Conservation (phyloP, 1,140 invertebrate genomes). For the Andrena cerasifolii region DNA sequence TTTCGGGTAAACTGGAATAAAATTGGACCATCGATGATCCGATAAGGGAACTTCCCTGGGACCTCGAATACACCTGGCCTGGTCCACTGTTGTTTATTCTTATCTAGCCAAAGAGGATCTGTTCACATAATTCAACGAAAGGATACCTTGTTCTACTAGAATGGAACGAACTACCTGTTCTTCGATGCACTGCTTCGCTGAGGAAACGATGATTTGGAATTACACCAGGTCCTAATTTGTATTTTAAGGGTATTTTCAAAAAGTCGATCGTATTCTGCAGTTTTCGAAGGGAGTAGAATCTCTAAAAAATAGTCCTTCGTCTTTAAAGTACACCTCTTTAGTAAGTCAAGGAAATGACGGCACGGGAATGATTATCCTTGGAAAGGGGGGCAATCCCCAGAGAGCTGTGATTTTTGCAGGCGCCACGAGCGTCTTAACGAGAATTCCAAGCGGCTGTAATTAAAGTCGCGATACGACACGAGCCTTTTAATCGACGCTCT, state of each 20-base stretch:
- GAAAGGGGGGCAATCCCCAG: too few relatives aligned
- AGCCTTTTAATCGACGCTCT: constrained; percentile 46
- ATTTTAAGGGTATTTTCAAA: neutral
- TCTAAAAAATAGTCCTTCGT: too few relatives aligned
- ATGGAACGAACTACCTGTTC: too few relatives aligned
- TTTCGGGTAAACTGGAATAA: constrained; percentile 71
- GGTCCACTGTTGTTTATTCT: constrained; percentile 15
- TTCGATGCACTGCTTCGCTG: too few relatives aligned
- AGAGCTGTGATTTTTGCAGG: constrained; percentile 61
- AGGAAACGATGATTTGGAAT: too few relatives aligned
- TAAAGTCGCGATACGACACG: constrained; percentile 70
- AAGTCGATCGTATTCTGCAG: too few relatives aligned
- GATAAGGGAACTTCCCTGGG: constrained; percentile 70
- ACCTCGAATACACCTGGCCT: constrained; percentile 30
- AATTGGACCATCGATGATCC: constrained; percentile 74
- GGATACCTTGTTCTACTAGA: too few relatives aligned
- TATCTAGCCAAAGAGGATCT: constrained; percentile 10
- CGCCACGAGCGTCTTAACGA: constrained; percentile 75
- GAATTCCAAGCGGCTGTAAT: constrained; percentile 76
- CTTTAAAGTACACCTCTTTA: too few relatives aligned
- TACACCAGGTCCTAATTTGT: too few relatives aligned
- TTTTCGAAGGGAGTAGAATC: too few relatives aligned
- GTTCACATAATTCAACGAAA: constrained; percentile 1
- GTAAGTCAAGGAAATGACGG: too few relatives aligned
- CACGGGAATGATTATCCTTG: too few relatives aligned